Evolutionary conservation across 1,140 invertebrate genomes (phyloP).

Genomic region (Bombyx mori): DNA sequence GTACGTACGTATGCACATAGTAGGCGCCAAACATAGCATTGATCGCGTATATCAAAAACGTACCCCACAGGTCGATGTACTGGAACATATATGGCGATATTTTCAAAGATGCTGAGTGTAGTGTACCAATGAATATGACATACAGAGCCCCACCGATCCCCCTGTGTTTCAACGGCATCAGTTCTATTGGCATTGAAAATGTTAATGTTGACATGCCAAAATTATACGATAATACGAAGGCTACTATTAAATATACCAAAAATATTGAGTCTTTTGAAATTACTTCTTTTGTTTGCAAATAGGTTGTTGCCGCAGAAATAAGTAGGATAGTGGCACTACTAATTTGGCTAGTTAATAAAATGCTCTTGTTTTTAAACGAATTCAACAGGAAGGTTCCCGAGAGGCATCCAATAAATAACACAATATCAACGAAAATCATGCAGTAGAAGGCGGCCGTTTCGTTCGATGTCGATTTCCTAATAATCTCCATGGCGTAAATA

Average conservation of each 20-base stretch:
- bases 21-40: slow-evolving; percentile 3
- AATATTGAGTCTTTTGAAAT: slow-evolving; percentile 1
- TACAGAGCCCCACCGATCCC: slow-evolving; percentile 9
- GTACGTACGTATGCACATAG: slow-evolving; percentile 10
- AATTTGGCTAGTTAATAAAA: slow-evolving; percentile 4
- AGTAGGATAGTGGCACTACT: slow-evolving; percentile 4
- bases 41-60: slow-evolving; percentile 10
- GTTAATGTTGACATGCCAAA: slow-evolving; percentile 6
- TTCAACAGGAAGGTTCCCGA: slow-evolving; percentile 1
- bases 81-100: slow-evolving; percentile 9
- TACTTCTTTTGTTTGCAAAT: slow-evolving; percentile 2
- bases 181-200: slow-evolving; percentile 6
- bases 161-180: slow-evolving; percentile 14
- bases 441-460: not conserved
- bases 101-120: slow-evolving; percentile 11
- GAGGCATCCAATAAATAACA: slow-evolving; percentile 2
- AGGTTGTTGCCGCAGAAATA: not conserved
- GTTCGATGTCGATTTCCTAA: slow-evolving; percentile 1
- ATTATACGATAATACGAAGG: not conserved
- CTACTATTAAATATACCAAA: slow-evolving; percentile 8
- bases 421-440: slow-evolving; percentile 6
- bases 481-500: slow-evolving; percentile 11
- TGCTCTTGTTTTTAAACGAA: slow-evolving; percentile 7
- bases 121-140: slow-evolving; percentile 4
- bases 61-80: slow-evolving; percentile 7